Conservation (phyloP, 2,888 invertebrate species). For the Noctuana brunneofusca region DNA sequence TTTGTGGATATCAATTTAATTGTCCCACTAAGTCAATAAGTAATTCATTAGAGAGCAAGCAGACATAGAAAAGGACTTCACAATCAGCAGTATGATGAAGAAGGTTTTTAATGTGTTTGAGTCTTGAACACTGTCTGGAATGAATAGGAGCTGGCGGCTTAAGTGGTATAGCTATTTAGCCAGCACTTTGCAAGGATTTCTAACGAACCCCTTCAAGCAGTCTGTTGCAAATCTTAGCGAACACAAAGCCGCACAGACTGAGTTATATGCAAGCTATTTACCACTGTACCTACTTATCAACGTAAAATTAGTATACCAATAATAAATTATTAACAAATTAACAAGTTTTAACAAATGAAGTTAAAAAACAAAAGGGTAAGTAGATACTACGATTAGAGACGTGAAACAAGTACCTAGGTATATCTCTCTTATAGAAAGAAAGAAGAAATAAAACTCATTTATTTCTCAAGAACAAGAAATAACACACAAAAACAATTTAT, state of each 20-base stretch:
- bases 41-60: neutral
- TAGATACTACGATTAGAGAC: too few species aligned
- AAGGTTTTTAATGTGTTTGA: neutral
- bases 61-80: neutral
- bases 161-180: constrained; percentile 7
- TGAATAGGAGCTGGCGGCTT: constrained; percentile 2
- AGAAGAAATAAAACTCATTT: too few species aligned
- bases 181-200: constrained; percentile 11
- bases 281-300: neutral
- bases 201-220: constrained; percentile 4
- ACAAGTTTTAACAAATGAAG: too few species aligned
- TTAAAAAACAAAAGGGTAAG: too few species aligned
- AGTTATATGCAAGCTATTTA: constrained; percentile 1
- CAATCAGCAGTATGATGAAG: neutral
- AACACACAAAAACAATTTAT: too few species aligned
- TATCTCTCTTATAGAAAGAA: too few species aligned
- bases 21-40: neutral
- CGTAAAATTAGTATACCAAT: too few species aligned
- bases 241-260: neutral
- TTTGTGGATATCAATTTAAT: neutral
- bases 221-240: constrained; percentile 6
- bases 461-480: too few species aligned
- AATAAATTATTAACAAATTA: too few species aligned
- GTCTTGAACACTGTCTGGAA: neutral
- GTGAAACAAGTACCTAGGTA: too few species aligned